Conservation (phyloP, 2,797 vertebrate genomes). For the Microhierax caerulescens region DNA sequence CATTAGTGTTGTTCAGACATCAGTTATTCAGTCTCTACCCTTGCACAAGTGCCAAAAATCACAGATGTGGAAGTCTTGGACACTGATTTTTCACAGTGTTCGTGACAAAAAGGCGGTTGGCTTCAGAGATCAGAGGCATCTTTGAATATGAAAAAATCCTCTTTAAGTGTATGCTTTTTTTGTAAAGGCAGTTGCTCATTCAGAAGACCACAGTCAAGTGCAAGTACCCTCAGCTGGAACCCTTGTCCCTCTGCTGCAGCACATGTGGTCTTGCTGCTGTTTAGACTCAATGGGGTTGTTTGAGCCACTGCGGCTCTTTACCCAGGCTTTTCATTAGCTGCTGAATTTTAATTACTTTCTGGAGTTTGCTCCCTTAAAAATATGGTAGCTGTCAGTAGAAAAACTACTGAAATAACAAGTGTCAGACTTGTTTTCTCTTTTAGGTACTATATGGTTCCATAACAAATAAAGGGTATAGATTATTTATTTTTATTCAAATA, state of each 20-base stretch:
- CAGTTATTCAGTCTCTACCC: not conserved
- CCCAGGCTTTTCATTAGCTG: not conserved
- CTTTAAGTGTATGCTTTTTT: not conserved
- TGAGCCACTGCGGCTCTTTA: not conserved
- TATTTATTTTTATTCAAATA: not conserved
- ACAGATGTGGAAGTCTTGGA: slow-evolving; percentile 7
- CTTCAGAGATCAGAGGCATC: slow-evolving; percentile 10
- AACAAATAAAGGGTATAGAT: not conserved
- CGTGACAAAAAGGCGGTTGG: not conserved
- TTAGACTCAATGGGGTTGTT: not conserved
- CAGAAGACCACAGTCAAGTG: not conserved
- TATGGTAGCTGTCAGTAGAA: not conserved
- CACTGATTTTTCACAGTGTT: not conserved
- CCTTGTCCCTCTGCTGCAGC: not conserved
- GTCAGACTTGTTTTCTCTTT: not conserved
- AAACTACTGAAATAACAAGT: not conserved
- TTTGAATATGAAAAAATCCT: not conserved
- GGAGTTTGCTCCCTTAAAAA: not conserved
- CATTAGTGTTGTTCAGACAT: not conserved
- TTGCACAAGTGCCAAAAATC: slow-evolving; percentile 6
- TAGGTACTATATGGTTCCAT: not conserved
- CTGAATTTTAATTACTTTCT: not conserved
- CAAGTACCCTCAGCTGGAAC: not conserved
- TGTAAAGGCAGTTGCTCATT: not conserved
- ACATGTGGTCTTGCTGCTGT: slow-evolving; percentile 15